Base-by-base conservation (phyloP, 2,888 invertebrate species). In the Odontothrips loti region DNA sequence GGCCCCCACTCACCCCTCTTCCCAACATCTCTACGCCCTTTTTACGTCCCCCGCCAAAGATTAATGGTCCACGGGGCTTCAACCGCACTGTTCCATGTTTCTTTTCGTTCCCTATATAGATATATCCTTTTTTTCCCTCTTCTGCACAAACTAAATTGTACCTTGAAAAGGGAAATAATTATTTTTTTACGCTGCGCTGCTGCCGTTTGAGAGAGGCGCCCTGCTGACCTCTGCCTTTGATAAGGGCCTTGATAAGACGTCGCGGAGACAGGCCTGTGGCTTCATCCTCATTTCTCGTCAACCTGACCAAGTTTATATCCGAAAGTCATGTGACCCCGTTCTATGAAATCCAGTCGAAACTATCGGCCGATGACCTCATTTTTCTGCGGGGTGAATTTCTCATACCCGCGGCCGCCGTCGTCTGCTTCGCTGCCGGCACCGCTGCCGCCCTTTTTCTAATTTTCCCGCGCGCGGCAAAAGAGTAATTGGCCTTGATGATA, bases 21-120 rank as follows among this genome's bases (percentile, higher is more conserved):
- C 68, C 68, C 23, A 75, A 75, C 68, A 75, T 75, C 68, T 75
- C 68, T 75, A 75, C 68, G 68, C 68, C 68, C 68, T 75, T 75
- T 75, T 75, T 75, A 75, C 68, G 68, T 75, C 68, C 68, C 68
- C 23, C 27, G 68, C 68, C 68, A 75, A 27, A 75, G 68, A 75
- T 75, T 75, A 75, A 75, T 75, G 68, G 68, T 75, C 27, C 58
- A 15, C 9, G 68, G 11, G 12, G 68, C 68, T 75, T 75, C 68
- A 75, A 75, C 68, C 68, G 68, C 68, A 75, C 68, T 75, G 68
- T 75, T 27, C 68, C 68, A 27, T 75, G 68, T 75, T 75, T 75
- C 68, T 75, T 75, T 75, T 75, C 58, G 58, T 58, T 58, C 58
- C 58, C 68, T 75, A 75, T 75, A 75, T 75, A 75, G 68, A 75